Evolutionary conservation across 2,797 vertebrate species (phyloP).

Genomic region (Helicolenus hilgendorfi): DNA sequence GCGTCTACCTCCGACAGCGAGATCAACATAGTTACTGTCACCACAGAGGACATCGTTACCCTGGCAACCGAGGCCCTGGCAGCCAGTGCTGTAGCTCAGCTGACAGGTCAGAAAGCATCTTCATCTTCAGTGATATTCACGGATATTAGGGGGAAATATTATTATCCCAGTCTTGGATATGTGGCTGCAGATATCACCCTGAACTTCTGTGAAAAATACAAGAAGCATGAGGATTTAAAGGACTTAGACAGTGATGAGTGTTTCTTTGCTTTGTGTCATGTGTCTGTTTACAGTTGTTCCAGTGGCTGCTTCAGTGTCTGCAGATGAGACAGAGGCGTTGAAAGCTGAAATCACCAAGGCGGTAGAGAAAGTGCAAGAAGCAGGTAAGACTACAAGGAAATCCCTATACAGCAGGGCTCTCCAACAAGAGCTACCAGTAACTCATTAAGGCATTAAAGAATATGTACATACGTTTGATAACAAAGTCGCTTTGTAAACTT

Average conservation of each 20-base stretch:
- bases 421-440: too few species aligned
- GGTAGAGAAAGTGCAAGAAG: conserved; percentile 98
- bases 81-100: conserved; percentile 94
- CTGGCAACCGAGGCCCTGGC: conserved; percentile 94
- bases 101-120: conserved; percentile 91
- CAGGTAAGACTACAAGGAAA: conserved; percentile 89
- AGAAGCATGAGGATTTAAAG: neutral
- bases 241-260: neutral
- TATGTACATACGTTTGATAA: too few species aligned
- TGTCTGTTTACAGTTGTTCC: conserved; percentile 92
- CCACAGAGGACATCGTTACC: conserved; percentile 95
- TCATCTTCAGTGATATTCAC: neutral
- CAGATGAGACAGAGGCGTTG: conserved; percentile 96
- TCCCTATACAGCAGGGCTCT: neutral
- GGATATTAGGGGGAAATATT: neutral
- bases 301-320: conserved; percentile 92
- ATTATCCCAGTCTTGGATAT: neutral
- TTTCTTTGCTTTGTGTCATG: neutral
- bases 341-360: conserved; percentile 99
- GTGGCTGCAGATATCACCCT: neutral
- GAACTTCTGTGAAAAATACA: neutral
- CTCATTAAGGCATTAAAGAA: too few species aligned
- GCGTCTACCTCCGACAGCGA: conserved; percentile 87
- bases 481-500: too few species aligned
- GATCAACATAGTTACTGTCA: conserved; percentile 96